These are phyloP conservation scores for Marisa cornuarietis DNA, from an alignment of 1,140 invertebrate genomes.

Conservation along the genomic window DNA sequence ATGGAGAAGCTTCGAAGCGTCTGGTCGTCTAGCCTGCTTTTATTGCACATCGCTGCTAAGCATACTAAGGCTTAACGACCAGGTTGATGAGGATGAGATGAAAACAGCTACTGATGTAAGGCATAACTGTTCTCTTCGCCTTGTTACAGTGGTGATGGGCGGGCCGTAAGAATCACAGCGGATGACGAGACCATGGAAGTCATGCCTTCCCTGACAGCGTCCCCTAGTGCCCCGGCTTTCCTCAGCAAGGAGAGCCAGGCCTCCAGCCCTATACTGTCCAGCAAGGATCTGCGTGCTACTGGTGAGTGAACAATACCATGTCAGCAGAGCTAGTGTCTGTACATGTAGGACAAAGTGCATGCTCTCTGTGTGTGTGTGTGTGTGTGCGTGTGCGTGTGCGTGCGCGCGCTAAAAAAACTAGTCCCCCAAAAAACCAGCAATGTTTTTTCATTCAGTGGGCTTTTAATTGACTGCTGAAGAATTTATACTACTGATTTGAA, in stretches of 20 bases:
- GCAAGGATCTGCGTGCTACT: neutral
- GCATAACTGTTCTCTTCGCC: neutral
- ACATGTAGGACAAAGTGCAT: no score
- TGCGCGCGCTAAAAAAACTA: no score
- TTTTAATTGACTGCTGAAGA: no score
- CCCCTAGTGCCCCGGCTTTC: constrained; percentile 37
- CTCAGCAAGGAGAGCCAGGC: constrained; percentile 26
- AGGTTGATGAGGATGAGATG: neutral
- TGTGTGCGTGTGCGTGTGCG: no score
- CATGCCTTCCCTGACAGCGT: constrained; percentile 30
- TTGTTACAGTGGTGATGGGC: constrained; percentile 35
- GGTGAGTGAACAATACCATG: no score
- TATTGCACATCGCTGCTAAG: neutral
- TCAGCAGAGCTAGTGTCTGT: no score
- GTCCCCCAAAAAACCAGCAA: no score
- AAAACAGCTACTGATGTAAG: neutral
- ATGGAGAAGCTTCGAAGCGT: no score
- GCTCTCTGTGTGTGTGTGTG: no score
- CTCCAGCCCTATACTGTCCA: constrained; percentile 19
- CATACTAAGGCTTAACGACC: neutral
- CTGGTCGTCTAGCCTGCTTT: no score
- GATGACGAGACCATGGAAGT: constrained; percentile 31
- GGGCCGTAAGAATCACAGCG: constrained; percentile 24
- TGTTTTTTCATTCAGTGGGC: no score
- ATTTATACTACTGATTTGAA: no score